A percentile compares a stretch with the other conserved stretches of the same genome.
phyloP scores from a whole-genome alignment of 2,113 vertebrate genomes.

The Blennius ocellaris region DNA sequence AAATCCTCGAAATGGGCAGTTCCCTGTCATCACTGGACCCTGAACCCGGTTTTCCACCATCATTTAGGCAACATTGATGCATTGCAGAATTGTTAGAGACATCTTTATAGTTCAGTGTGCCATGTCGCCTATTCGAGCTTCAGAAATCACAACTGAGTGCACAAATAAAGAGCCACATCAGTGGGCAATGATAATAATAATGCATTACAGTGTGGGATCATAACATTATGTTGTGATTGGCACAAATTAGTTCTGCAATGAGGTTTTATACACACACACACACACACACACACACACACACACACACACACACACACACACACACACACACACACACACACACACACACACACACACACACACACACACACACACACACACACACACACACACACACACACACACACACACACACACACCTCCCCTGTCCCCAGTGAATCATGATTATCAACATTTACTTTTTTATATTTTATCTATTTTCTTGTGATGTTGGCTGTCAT shows the following conservation, averaged over 20 bases:
- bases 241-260: not conserved
- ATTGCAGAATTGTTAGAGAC: not conserved
- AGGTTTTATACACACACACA: not conserved
- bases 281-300: not conserved
- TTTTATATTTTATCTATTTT: too few relatives aligned
- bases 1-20: not conserved
- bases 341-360: too few relatives aligned
- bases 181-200: too few relatives aligned
- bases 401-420: not conserved
- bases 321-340: too few relatives aligned
- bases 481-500: not conserved
- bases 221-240: not conserved
- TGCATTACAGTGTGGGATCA: too few relatives aligned
- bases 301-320: too few relatives aligned
- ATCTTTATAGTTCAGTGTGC: not conserved
- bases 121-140: not conserved
- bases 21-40: constrained; percentile 1
- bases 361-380: too few relatives aligned
- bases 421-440: not conserved
- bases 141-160: not conserved
- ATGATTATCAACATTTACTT: not conserved
- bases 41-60: not conserved
- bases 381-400: too few relatives aligned
- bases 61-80: not conserved
- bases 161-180: not conserved